Conservation (phyloP, 1,140 invertebrate species). For the Hyles euphorbiae region DNA sequence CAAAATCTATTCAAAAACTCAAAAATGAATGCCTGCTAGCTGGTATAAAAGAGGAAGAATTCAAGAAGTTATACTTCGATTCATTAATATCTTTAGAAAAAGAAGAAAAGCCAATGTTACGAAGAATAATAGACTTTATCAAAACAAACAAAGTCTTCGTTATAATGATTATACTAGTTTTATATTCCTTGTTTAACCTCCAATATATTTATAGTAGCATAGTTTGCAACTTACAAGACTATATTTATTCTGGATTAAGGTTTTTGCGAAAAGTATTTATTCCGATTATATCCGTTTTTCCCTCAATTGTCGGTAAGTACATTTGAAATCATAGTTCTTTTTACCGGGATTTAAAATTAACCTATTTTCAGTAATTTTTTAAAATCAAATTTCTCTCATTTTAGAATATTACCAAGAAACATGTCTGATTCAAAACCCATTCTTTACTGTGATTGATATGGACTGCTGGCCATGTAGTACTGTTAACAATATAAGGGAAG, state of each 20-base stretch:
- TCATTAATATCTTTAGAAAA: conserved; percentile 63
- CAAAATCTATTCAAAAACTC: conserved; percentile 39
- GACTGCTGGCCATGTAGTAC: conserved; percentile 86
- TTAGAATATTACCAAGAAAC: conserved; percentile 86
- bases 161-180: conserved; percentile 18
- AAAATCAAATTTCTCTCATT: neutral
- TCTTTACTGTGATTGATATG: conserved; percentile 82
- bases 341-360: too few species aligned
- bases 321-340: neutral
- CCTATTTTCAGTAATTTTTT: neutral
- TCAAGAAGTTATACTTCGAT: conserved; percentile 72
- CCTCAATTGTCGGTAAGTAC: conserved; percentile 78
- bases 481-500: conserved; percentile 76
- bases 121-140: conserved; percentile 5
- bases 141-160: conserved; percentile 21
- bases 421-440: conserved; percentile 86
- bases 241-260: conserved; percentile 81
- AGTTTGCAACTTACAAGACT: conserved; percentile 80
- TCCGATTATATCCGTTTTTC: conserved; percentile 78
- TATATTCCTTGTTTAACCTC: conserved; percentile 33
- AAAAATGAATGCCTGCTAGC: conserved; percentile 37
- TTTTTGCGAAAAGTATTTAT: conserved; percentile 78
- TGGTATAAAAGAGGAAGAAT: conserved; percentile 73
- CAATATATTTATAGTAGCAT: conserved; percentile 75
- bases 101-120: conserved; percentile 9